phyloP scores from a whole-genome alignment of 2,113 vertebrate genomes.

The Anolis carolinensis region DNA sequence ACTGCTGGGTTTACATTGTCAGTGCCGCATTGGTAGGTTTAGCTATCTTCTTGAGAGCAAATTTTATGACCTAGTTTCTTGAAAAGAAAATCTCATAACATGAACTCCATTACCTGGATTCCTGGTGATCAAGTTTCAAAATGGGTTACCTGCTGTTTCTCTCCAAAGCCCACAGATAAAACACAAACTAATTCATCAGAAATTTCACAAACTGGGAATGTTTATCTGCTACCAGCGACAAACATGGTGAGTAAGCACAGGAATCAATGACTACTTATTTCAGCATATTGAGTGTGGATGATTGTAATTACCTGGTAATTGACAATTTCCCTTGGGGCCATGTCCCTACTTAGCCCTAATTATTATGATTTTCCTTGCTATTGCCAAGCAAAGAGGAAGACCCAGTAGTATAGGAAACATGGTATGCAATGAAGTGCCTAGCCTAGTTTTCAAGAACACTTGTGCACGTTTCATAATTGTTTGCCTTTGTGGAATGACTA shows the following conservation, averaged over 20 bases:
- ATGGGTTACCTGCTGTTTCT: neutral
- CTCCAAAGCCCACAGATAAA: neutral
- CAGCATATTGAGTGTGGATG: constrained; percentile 10
- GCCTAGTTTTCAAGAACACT: neutral
- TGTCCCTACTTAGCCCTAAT: constrained; percentile 31
- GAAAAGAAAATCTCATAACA: neutral
- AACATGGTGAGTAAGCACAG: constrained; percentile 27
- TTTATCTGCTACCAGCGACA: constrained; percentile 10
- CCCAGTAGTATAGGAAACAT: neutral
- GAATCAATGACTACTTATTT: constrained; percentile 34
- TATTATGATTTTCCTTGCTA: constrained; percentile 28
- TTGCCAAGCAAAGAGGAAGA: constrained; percentile 21
- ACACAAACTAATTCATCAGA: neutral
- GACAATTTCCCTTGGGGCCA: constrained; percentile 27
- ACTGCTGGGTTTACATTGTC: neutral
- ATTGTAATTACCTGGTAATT: constrained; percentile 37
- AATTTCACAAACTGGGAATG: constrained; percentile 12
- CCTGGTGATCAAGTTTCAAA: constrained; percentile 9
- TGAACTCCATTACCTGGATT: neutral
- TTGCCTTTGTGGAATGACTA: neutral
- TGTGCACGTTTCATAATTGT: neutral
- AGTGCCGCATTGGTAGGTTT: neutral
- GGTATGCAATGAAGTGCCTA: constrained; percentile 15
- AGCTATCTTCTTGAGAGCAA: neutral
- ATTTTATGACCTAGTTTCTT: neutral